Evolutionary conservation across 2,113 vertebrate genomes (phyloP).

Genomic region (Amblyopsis rosae): DNA sequence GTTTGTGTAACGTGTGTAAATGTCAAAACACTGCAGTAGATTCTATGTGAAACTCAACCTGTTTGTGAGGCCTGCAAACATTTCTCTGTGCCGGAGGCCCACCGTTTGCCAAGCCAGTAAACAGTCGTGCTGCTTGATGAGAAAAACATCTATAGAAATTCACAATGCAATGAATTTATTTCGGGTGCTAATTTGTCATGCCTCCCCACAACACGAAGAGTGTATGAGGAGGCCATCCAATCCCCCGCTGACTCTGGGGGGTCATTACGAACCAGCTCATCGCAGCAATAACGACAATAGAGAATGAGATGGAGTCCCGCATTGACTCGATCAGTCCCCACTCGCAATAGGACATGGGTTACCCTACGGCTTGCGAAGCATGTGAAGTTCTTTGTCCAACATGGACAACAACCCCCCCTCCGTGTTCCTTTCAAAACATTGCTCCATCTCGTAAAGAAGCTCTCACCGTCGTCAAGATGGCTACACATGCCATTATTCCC

Average conservation of each 20-base stretch:
- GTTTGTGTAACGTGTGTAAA: constrained; percentile 5
- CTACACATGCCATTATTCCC: constrained; percentile 4
- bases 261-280: constrained; percentile 63
- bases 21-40: constrained; percentile 27
- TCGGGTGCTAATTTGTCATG: constrained; percentile 78
- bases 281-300: constrained; percentile 57
- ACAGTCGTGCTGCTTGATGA: constrained; percentile 68
- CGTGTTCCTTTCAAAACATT: constrained; percentile 30
- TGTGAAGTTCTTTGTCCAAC: constrained; percentile 63
- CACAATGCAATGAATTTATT: constrained; percentile 44
- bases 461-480: constrained; percentile 18
- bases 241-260: constrained; percentile 59
- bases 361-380: constrained; percentile 59
- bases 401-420: constrained; percentile 35
- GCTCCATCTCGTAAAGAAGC: constrained; percentile 14
- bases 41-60: constrained; percentile 51
- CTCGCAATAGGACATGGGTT: constrained; percentile 63
- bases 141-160: constrained; percentile 68
- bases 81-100: constrained; percentile 49
- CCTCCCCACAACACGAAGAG: constrained; percentile 59
- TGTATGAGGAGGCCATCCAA: constrained; percentile 47
- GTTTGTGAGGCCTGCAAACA: constrained; percentile 46
- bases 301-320: constrained; percentile 74
- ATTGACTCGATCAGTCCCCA: constrained; percentile 72
- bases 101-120: constrained; percentile 70